Base-by-base conservation (phyloP, 2,113 vertebrate species). In the Melanocharis versteri region DNA sequence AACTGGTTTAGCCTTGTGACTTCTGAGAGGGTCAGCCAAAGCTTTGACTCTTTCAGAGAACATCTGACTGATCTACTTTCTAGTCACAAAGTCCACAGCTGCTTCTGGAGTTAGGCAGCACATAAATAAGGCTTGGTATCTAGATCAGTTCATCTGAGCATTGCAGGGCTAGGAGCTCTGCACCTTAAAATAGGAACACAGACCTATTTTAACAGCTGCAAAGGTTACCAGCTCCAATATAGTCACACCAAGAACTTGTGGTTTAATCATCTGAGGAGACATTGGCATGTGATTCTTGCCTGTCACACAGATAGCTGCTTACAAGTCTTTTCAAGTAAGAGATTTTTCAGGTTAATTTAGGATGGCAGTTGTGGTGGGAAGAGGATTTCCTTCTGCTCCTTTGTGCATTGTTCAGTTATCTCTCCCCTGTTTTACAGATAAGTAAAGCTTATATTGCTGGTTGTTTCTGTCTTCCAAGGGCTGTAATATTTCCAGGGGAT, bases 101-200 rank as follows among this genome's bases (percentile, higher is more conserved):
- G 62, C 68, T 92, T 89, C 70, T 56, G 40, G 28, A 68, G 51
- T 75, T 33, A 53, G 57, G 31, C 44, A 68, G 33, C 3, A 13
- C 28, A 42, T 23, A 92, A 62, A 70, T 48, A 66, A 81, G 69
- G 16, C 14, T 20, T 15, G 10, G 10, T 33, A 42, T 73, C 42
- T 35, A 62, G 64, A 69, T 70, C 47, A 27, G 61, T 75, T 94
- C 73, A 96, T 65, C 60, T 87, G 61, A 91, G 44, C 81, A 79
- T 85, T 93, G 70, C 93, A 87, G 57, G 69, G 51, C 39, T 78
- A 88, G 82, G 44, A 96, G 51, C 56, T 94, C 80, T 84, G 48
- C 17, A 33, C 44, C 85, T 92, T 86, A 94, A 96, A 96, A 97
- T 96, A 96, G 90, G 24, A 88, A 22, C 76, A 54, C 7, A 11